Percentiles rank a stretch among this genome's conserved stretches.
Evolutionary conservation across 2,888 invertebrate species (phyloP).

Genomic region (Agriopis aurantiaria): DNA sequence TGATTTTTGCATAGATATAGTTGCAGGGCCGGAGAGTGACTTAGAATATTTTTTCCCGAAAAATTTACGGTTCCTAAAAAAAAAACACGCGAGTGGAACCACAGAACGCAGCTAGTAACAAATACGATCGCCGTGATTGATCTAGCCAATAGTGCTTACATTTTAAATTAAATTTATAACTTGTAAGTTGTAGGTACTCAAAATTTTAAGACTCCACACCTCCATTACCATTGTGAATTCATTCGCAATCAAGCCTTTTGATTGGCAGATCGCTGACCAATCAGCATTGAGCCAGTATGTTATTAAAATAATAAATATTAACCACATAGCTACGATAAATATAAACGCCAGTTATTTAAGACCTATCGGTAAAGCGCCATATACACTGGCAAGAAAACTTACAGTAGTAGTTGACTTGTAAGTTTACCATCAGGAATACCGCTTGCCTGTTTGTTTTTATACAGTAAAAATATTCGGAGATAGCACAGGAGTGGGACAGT

Average conservation of each 20-base stretch:
- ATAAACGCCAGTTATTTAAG: slow-evolving; percentile 53
- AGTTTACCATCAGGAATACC: background rate
- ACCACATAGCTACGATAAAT: slow-evolving; percentile 57
- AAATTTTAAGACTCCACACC: background rate
- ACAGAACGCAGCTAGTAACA: no score
- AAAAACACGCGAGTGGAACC: no score
- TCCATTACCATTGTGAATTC: slow-evolving; percentile 55
- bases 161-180: no score
- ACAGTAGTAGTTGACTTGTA: background rate
- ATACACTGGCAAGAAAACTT: background rate
- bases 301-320: slow-evolving; percentile 70
- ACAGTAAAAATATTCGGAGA: no score
- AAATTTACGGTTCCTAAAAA: no score
- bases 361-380: slow-evolving; percentile 40
- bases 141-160: no score
- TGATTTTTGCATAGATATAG: no score
- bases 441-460: no score
- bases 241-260: slow-evolving; percentile 66
- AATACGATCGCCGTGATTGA: no score
- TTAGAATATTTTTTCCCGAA: no score
- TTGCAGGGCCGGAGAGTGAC: no score
- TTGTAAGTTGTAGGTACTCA: background rate
- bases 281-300: slow-evolving; percentile 54
- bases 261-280: slow-evolving; percentile 74
- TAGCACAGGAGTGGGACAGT: no score